phyloP scores from a whole-genome alignment of 2,113 vertebrate species.

The Mormoops blainvillei region DNA sequence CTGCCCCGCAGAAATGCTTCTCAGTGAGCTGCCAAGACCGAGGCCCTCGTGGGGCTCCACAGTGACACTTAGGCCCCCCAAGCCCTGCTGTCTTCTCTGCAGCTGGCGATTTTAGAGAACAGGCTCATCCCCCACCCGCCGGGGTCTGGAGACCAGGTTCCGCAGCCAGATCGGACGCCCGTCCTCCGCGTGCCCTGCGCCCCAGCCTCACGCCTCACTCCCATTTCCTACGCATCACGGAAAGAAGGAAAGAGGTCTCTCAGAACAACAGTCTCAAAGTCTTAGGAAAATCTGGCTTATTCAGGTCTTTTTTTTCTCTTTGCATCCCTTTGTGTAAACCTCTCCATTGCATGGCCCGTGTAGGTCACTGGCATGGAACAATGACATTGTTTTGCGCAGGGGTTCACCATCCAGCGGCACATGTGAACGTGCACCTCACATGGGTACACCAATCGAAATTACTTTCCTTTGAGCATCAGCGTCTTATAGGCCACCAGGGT shows the following conservation, averaged over 20 bases:
- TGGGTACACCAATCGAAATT: rapidly evolving
- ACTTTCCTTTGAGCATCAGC: background rate
- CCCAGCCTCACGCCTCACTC: background rate
- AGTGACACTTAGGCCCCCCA: background rate
- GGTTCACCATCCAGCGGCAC: too few relatives aligned
- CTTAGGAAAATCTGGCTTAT: background rate
- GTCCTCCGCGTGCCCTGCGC: rapidly evolving
- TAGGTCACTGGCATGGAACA: background rate
- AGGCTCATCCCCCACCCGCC: rapidly evolving
- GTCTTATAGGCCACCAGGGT: background rate
- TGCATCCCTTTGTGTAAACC: too few relatives aligned
- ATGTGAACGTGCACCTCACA: background rate
- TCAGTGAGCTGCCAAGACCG: rapidly evolving
- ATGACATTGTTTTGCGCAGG: background rate
- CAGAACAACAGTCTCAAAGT: background rate
- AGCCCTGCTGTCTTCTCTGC: background rate
- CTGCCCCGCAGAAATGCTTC: background rate
- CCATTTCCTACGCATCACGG: background rate
- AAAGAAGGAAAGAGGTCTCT: background rate
- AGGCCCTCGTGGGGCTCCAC: rapidly evolving
- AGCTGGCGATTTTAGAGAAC: background rate
- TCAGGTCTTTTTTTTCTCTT: background rate
- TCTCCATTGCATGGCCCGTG: rapidly evolving
- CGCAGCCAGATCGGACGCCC: rapidly evolving
- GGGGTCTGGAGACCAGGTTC: background rate